A percentile compares a stretch with the other conserved stretches of the same genome.
These are phyloP conservation scores for Pollenia angustigena DNA, from an alignment of 2,888 invertebrate genomes.

Conservation along the genomic window DNA sequence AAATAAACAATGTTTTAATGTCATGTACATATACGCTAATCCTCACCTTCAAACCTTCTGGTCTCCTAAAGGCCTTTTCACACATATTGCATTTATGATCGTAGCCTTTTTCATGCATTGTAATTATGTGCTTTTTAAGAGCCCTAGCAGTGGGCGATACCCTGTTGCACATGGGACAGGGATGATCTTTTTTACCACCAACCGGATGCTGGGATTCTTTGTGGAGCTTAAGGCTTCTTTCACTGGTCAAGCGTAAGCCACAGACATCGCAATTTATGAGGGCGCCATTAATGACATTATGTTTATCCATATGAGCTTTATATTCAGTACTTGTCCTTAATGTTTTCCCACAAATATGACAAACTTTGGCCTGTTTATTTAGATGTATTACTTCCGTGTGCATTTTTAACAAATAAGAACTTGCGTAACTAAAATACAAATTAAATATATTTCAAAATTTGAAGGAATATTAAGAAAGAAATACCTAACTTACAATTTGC, in stretches of 20 bases:
- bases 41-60: slow-evolving; percentile 58
- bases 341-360: slow-evolving; percentile 82
- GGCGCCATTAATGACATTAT: slow-evolving; percentile 78
- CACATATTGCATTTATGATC: slow-evolving; percentile 82
- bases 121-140: slow-evolving; percentile 81
- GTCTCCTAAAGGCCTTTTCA: slow-evolving; percentile 82
- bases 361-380: slow-evolving; percentile 80
- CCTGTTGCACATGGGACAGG: slow-evolving; percentile 81
- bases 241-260: slow-evolving; percentile 79
- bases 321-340: slow-evolving; percentile 80
- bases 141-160: slow-evolving; percentile 82
- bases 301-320: slow-evolving; percentile 80
- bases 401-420: slow-evolving; percentile 77
- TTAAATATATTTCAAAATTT: neutral
- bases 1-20: neutral
- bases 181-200: slow-evolving; percentile 78
- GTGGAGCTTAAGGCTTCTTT: slow-evolving; percentile 79
- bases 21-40: neutral
- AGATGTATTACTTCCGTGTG: slow-evolving; percentile 80
- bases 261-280: slow-evolving; percentile 80
- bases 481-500: slow-evolving; percentile 78
- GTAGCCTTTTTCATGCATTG: slow-evolving; percentile 81
- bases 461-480: neutral
- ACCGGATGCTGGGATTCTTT: slow-evolving; percentile 82
- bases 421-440: slow-evolving; percentile 79